A percentile compares a stretch with the other conserved stretches of the same genome.
phyloP scores from a whole-genome alignment of 2,113 vertebrate genomes.

The Bufo gargarizans region DNA sequence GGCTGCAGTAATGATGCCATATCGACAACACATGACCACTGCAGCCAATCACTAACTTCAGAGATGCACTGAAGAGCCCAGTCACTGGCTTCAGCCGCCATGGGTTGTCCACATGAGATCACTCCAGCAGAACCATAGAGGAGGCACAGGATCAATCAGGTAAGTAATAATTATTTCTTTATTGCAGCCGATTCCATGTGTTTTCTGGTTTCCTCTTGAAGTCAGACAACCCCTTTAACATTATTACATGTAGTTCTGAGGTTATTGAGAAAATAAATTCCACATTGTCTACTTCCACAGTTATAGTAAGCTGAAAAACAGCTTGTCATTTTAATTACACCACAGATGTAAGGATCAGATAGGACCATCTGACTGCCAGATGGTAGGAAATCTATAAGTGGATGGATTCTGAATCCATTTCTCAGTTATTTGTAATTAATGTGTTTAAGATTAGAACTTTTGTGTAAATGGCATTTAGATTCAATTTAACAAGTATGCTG shows the following conservation, averaged over 20 bases:
- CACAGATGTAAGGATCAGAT: slow-evolving; percentile 37
- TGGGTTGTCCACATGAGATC: too few relatives aligned
- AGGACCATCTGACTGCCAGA: slow-evolving; percentile 53
- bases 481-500: not conserved
- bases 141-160: too few relatives aligned
- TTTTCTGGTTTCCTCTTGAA: too few relatives aligned
- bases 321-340: slow-evolving; percentile 37
- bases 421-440: slow-evolving; percentile 29
- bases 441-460: slow-evolving; percentile 9
- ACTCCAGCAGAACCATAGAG: too few relatives aligned
- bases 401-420: not conserved
- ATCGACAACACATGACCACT: too few relatives aligned
- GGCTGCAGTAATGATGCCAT: too few relatives aligned
- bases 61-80: too few relatives aligned
- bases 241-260: not conserved
- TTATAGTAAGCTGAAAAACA: slow-evolving; percentile 12
- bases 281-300: slow-evolving; percentile 4
- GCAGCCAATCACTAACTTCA: too few relatives aligned
- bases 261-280: not conserved
- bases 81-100: too few relatives aligned
- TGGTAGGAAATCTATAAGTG: slow-evolving; percentile 42
- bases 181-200: too few relatives aligned
- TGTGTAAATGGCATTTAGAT: not conserved
- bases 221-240: not conserved
- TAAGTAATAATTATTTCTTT: too few relatives aligned